Evolutionary conservation across 2,797 vertebrate species (phyloP).

Genomic region (Sphenodon punctatus): DNA sequence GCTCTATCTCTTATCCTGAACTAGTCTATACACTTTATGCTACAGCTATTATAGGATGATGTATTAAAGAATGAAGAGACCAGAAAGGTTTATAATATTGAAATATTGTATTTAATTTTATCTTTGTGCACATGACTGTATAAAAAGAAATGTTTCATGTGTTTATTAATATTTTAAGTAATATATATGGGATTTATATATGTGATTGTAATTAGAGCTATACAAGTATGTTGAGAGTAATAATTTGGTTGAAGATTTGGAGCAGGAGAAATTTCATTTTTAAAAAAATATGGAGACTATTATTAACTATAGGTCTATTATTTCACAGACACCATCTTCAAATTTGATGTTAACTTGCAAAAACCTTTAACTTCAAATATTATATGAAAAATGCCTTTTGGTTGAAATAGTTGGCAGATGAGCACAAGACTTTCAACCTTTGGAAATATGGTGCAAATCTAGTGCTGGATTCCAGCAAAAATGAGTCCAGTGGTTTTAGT

Average conservation of each 20-base stretch:
- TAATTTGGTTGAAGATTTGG: no score
- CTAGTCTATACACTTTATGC: no score
- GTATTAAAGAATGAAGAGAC: not conserved
- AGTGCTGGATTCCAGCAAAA: slow-evolving; percentile 52
- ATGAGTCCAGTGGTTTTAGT: slow-evolving; percentile 66
- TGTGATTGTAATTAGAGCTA: not conserved
- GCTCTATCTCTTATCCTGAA: not conserved
- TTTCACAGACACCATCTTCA: slow-evolving; percentile 51
- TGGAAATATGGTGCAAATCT: slow-evolving; percentile 66
- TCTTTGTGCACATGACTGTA: not conserved
- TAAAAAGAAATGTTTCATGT: not conserved
- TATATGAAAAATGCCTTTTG: slow-evolving; percentile 67
- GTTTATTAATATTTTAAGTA: not conserved
- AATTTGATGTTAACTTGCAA: slow-evolving; percentile 61
- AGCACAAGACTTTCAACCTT: slow-evolving; percentile 58
- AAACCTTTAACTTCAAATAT: slow-evolving; percentile 65
- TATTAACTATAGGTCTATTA: slow-evolving; percentile 60
- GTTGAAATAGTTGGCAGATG: slow-evolving; percentile 62
- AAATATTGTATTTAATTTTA: not conserved
- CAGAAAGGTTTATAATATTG: not conserved
- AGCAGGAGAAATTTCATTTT: not conserved
- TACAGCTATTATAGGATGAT: no score
- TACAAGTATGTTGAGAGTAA: not conserved
- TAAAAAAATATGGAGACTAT: slow-evolving; percentile 25
- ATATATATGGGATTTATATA: not conserved